phyloP scores from a whole-genome alignment of 2,113 vertebrate genomes.

The Tachuris rubrigastra region DNA sequence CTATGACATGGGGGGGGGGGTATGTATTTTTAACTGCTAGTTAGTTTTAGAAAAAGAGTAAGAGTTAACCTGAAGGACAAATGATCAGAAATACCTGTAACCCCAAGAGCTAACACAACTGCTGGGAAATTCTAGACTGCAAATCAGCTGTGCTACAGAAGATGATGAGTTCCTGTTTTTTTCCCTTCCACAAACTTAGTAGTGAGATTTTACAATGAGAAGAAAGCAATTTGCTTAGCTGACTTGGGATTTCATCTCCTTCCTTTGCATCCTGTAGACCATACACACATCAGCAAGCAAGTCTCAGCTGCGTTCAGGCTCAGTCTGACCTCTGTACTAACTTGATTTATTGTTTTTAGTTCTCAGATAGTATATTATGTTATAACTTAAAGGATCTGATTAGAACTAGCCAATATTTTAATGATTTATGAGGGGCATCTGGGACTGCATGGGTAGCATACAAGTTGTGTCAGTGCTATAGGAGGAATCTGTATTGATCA shows the following conservation, averaged over 20 bases:
- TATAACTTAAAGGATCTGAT: slow-evolving; percentile 41
- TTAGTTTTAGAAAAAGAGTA: neutral
- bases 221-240: slow-evolving; percentile 37
- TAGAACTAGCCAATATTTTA: slow-evolving; percentile 16
- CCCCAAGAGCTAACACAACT: slow-evolving; percentile 13
- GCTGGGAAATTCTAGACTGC: slow-evolving; percentile 36
- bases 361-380: slow-evolving; percentile 12
- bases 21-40: neutral
- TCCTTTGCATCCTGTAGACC: neutral
- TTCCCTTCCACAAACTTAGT: neutral
- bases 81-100: neutral
- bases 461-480: slow-evolving; percentile 9
- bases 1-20: neutral
- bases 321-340: slow-evolving; percentile 32
- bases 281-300: neutral
- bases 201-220: slow-evolving; percentile 31
- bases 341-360: slow-evolving; percentile 46
- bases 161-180: neutral
- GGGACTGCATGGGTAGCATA: slow-evolving; percentile 6
- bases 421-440: slow-evolving; percentile 66
- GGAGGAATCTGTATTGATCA: slow-evolving; percentile 21
- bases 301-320: slow-evolving; percentile 11
- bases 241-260: slow-evolving; percentile 25
- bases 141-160: neutral
- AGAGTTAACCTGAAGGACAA: neutral